Evolutionary conservation across 2,113 vertebrate species (phyloP), one percentile per base, ranked within the genome.

Genomic region (Bubo scandiacus): DNA sequence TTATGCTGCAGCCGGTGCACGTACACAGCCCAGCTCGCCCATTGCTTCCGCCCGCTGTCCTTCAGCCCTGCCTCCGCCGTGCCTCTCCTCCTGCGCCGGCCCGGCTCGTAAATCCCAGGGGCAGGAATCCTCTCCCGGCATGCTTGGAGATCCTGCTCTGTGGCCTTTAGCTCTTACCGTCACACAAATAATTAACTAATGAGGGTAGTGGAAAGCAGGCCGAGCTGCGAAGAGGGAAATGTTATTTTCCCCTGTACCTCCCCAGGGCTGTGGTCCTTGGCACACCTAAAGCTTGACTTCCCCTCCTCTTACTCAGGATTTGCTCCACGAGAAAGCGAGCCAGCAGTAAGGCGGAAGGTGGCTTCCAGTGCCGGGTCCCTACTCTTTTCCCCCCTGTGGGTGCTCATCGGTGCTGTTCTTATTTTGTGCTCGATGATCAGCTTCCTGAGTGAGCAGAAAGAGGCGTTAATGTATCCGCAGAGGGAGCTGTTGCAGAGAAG

Each of bases 231-330:
- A 27, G 54, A 67, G 61, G 12, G 47, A 30, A 47, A 20, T 14
- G n/a, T 14, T 36, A 4, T n/a, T 77, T 3, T 12, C 32, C 43
- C 25, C 18, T 2, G 0, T 15, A 3, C 26, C 36, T 51, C 67
- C n/a, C 1, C 29, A 6, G 65, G 29, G 25, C 49, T 55, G 34
- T 9, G 43, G 27, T 15, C 34, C 34, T 27, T 10, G 29, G 42
- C 5, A 12, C 54, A 13, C 54, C 30, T 25, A 30, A 18, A 49
- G 34, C 61, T 40, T 22, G 17, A 4, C 25, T 42, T 21, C 14
- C 34, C 16, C 15, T 16, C 66, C 11, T 1, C 7, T 19, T 43
- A 2, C 22, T 8, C 17, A 1, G 49, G 15, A 6, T 81, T 75
- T 81, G 34, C 42, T 74, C 62, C 26, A 1, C 0, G 5, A 11